A percentile compares a stretch with the other conserved stretches of the same genome.
These are phyloP conservation scores for Sesia bembeciformis DNA, from an alignment of 2,888 invertebrate genomes.

Conservation along the genomic window DNA sequence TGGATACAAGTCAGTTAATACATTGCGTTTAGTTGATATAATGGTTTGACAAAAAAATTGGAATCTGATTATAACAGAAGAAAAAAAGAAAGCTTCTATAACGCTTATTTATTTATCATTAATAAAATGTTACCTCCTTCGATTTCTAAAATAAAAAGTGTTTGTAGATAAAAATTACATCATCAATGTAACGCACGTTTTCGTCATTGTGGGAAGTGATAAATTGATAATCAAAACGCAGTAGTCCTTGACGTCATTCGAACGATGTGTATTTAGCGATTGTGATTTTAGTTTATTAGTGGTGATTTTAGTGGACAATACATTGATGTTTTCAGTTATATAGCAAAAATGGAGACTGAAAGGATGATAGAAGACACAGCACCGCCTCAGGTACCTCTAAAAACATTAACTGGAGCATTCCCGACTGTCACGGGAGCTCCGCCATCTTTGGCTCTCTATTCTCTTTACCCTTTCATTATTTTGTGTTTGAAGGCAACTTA, in stretches of 20 bases:
- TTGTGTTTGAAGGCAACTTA: constrained; percentile 16
- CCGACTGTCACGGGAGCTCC: constrained; percentile 58
- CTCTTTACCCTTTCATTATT: constrained; percentile 27
- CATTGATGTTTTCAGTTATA: constrained; percentile 72
- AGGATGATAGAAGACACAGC: constrained; percentile 86
- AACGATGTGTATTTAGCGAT: constrained; percentile 39
- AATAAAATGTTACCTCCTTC: too few relatives aligned
- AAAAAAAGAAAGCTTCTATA: too few relatives aligned
- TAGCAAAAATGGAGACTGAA: constrained; percentile 94
- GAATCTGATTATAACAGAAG: too few relatives aligned
- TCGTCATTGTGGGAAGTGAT: too few relatives aligned
- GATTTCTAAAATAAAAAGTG: too few relatives aligned
- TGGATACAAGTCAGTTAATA: too few relatives aligned
- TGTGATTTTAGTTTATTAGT: not conserved
- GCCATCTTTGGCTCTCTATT: constrained; percentile 59
- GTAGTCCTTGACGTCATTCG: constrained; percentile 64
- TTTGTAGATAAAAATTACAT: too few relatives aligned
- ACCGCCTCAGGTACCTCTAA: constrained; percentile 54
- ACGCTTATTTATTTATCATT: too few relatives aligned
- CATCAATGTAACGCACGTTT: too few relatives aligned
- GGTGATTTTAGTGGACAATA: constrained; percentile 33
- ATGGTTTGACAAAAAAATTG: too few relatives aligned
- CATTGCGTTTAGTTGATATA: too few relatives aligned
- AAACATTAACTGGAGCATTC: constrained; percentile 49
- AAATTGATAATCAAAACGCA: not conserved